Evolutionary conservation across 2,888 invertebrate genomes (phyloP).

Genomic region (Rhogogaster chlorosoma): DNA sequence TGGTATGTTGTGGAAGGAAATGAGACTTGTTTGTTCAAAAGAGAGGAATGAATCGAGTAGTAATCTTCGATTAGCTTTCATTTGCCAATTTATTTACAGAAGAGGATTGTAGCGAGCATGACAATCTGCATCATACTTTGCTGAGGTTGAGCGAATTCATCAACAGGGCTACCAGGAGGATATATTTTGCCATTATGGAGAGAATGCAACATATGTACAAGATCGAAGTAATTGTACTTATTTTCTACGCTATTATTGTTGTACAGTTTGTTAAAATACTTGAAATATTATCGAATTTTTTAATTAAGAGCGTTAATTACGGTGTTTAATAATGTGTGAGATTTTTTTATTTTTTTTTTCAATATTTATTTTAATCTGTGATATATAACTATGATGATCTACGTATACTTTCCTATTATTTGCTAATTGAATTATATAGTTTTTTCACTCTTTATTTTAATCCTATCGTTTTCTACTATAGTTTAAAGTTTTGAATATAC

Average conservation of each 20-base stretch:
- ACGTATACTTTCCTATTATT: slow-evolving; percentile 34
- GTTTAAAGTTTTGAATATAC: not conserved
- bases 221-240: slow-evolving; percentile 69
- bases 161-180: slow-evolving; percentile 66
- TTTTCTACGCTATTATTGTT: slow-evolving; percentile 67
- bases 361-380: slow-evolving; percentile 23
- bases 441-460: not conserved
- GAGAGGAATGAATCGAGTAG: no score
- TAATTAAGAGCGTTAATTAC: slow-evolving; percentile 62
- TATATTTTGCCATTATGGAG: slow-evolving; percentile 68
- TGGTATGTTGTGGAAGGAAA: slow-evolving; percentile 67
- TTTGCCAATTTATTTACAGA: slow-evolving; percentile 57
- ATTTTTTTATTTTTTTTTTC: not conserved
- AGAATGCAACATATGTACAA: slow-evolving; percentile 70
- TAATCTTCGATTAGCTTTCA: not conserved
- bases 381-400: slow-evolving; percentile 47
- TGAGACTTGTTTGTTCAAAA: no score
- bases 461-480: not conserved
- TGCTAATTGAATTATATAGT: not conserved
- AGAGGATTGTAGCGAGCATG: slow-evolving; percentile 67
- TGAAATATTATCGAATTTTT: slow-evolving; percentile 62
- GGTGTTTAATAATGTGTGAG: slow-evolving; percentile 42
- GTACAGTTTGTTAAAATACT: slow-evolving; percentile 66
- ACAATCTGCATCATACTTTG: slow-evolving; percentile 71
- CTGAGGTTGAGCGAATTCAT: slow-evolving; percentile 70